phyloP scores from a whole-genome alignment of 2,888 invertebrate genomes.

The Amorpha juglandis region DNA sequence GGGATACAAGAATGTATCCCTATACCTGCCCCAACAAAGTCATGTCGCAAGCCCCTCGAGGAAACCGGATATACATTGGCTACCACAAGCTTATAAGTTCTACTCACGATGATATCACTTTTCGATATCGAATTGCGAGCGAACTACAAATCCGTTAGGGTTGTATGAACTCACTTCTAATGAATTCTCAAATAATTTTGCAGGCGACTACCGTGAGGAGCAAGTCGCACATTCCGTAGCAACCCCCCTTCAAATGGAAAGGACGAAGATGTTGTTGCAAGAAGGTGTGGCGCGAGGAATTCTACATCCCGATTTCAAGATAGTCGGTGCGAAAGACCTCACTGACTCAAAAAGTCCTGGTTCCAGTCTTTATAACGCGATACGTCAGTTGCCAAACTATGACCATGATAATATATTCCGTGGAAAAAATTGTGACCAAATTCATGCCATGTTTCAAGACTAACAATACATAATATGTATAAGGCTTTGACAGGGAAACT shows the following conservation, averaged over 20 bases:
- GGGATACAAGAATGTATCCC: too few species aligned
- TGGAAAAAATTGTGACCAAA: slow-evolving; percentile 53
- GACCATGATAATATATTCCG: slow-evolving; percentile 50
- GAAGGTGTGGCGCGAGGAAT: slow-evolving; percentile 57
- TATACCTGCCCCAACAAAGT: too few species aligned
- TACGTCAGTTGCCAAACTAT: slow-evolving; percentile 55
- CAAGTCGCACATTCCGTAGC: slow-evolving; percentile 48
- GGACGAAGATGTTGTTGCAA: slow-evolving; percentile 55
- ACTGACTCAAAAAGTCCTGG: slow-evolving; percentile 61
- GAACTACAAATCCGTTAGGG: too few species aligned
- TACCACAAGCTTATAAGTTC: too few species aligned
- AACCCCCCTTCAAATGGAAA: slow-evolving; percentile 54
- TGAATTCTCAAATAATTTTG: slow-evolving; percentile 13
- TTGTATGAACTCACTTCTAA: not conserved
- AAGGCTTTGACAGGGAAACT: not conserved
- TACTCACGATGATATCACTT: too few species aligned
- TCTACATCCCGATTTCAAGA: slow-evolving; percentile 55
- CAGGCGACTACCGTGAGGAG: slow-evolving; percentile 74
- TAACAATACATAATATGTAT: not conserved
- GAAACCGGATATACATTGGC: too few species aligned
- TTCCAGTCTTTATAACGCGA: slow-evolving; percentile 57
- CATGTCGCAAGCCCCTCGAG: too few species aligned
- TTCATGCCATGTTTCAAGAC: slow-evolving; percentile 37
- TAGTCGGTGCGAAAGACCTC: slow-evolving; percentile 64
- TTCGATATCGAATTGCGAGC: too few species aligned